Conservation (phyloP, 2,888 invertebrate species). For the Lacanobia wlatinum region DNA sequence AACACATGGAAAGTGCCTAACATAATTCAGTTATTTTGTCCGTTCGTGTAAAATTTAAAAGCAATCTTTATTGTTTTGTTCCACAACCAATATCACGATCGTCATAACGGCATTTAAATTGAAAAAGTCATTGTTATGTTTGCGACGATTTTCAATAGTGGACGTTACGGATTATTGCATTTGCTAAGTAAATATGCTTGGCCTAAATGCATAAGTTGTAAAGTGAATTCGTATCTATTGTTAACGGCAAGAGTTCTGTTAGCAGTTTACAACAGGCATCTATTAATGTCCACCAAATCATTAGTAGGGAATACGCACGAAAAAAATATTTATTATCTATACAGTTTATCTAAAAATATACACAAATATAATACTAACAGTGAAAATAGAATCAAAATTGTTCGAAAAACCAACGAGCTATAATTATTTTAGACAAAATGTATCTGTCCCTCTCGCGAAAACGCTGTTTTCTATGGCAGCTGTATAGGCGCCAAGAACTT, state of each 20-base stretch:
- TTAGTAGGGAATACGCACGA: no score
- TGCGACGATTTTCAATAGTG: constrained; percentile 5
- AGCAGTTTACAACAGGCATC: no score
- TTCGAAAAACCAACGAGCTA: no score
- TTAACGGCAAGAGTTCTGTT: background rate
- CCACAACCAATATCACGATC: constrained; percentile 11
- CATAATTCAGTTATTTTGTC: background rate
- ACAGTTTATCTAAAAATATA: no score
- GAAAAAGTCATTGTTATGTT: constrained; percentile 31
- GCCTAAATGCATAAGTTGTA: constrained; percentile 1
- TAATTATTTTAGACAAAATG: no score
- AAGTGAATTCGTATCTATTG: background rate
- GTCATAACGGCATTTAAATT: constrained; percentile 32
- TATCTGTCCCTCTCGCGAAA: no score
- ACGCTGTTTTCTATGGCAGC: no score
- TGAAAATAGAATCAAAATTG: no score
- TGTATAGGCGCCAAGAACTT: no score
- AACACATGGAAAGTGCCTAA: background rate
- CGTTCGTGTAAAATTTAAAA: constrained; percentile 22
- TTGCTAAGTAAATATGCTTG: background rate
- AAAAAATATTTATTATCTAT: no score
- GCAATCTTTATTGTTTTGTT: constrained; percentile 34
- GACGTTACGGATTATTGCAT: constrained; percentile 2
- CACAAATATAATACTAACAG: no score
- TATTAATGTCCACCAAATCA: no score